phyloP scores from a whole-genome alignment of 2,113 vertebrate genomes.

The Oenanthe melanoleuca region DNA sequence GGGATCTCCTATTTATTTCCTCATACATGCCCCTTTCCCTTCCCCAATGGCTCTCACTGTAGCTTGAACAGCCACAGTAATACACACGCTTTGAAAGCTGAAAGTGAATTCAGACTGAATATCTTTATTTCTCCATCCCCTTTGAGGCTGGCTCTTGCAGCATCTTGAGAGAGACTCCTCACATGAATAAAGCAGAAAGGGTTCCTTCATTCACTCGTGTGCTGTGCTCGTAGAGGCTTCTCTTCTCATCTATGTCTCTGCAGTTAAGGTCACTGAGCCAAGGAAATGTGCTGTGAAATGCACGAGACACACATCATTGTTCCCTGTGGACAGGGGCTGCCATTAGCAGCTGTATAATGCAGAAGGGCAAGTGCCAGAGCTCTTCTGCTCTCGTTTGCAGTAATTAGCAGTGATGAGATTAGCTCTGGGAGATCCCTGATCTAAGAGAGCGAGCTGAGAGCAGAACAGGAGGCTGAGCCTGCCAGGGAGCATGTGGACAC shows the following conservation, averaged over 20 bases:
- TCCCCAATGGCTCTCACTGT: not conserved
- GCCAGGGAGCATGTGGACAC: not conserved
- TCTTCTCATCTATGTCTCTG: not conserved
- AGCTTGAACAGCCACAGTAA: not conserved
- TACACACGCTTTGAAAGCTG: not conserved
- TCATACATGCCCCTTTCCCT: not conserved
- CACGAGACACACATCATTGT: not conserved
- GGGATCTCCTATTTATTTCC: not conserved
- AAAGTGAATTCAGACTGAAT: not conserved
- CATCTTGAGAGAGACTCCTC: not conserved
- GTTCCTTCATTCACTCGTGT: not conserved
- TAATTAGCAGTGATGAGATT: slow-evolving; percentile 61
- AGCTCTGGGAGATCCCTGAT: slow-evolving; percentile 45
- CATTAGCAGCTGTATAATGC: slow-evolving; percentile 20
- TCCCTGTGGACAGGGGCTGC: slow-evolving; percentile 20
- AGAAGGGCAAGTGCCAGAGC: slow-evolving; percentile 47
- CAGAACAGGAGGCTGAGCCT: not conserved
- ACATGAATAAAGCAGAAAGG: slow-evolving; percentile 14
- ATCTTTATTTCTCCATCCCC: not conserved
- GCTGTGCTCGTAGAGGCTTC: not conserved
- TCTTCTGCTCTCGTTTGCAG: slow-evolving; percentile 25
- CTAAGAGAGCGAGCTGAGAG: not conserved
- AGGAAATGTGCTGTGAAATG: slow-evolving; percentile 17
- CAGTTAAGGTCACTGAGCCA: slow-evolving; percentile 36
- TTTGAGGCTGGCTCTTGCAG: slow-evolving; percentile 8